A percentile compares a stretch with the other conserved stretches of the same genome.
Evolutionary conservation across 2,888 invertebrate genomes (phyloP).

Genomic region (Kuschelorhynchus macadamiae): DNA sequence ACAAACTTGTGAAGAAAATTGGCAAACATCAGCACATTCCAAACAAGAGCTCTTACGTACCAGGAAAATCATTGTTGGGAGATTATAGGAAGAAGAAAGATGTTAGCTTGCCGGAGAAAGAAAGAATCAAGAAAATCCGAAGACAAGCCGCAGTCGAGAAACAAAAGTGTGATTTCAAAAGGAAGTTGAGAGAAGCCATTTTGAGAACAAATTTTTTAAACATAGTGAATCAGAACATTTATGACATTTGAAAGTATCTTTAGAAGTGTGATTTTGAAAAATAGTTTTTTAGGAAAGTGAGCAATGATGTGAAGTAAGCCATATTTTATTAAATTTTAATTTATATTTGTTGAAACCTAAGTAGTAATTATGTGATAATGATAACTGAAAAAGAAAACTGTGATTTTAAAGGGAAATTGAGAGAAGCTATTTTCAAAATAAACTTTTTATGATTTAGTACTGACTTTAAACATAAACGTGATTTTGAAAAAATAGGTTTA

Average conservation of each 20-base stretch:
- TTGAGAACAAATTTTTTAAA: constrained; percentile 26
- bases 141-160: constrained; percentile 6
- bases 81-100: constrained; percentile 15
- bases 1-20: constrained; percentile 4
- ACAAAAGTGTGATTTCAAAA: constrained; percentile 17
- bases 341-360: too few relatives aligned
- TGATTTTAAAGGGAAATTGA: constrained; percentile 15
- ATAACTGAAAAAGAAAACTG: constrained; percentile 14
- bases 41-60: background rate
- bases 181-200: constrained; percentile 22
- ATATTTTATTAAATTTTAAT: too few relatives aligned
- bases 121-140: constrained; percentile 18
- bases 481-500: too few relatives aligned
- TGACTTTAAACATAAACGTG: too few relatives aligned
- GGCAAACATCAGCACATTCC: constrained; percentile 25
- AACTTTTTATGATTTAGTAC: constrained; percentile 29
- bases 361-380: too few relatives aligned
- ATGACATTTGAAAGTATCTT: too few relatives aligned
- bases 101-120: constrained; percentile 1
- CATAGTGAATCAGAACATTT: too few relatives aligned
- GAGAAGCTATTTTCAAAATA: constrained; percentile 19
- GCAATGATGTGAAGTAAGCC: too few relatives aligned
- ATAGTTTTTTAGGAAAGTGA: too few relatives aligned
- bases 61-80: constrained; percentile 4
- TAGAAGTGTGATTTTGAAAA: too few relatives aligned